Conservation (phyloP, 1,140 invertebrate genomes). For the Oedothorax gibbosus region DNA sequence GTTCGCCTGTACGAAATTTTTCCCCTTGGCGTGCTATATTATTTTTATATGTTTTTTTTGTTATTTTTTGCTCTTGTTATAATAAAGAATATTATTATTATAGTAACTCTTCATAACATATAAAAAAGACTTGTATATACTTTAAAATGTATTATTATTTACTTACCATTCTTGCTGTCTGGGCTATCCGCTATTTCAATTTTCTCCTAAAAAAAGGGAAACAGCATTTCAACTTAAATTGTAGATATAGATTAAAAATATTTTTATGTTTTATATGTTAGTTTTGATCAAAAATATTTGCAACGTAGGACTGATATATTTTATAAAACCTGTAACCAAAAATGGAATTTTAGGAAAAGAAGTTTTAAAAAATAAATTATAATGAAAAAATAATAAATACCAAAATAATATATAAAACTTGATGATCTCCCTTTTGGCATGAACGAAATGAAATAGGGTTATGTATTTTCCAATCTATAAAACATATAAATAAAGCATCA, state of each 20-base stretch:
- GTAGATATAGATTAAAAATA: neutral
- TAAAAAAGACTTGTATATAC: too few species aligned
- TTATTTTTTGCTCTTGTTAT: too few species aligned
- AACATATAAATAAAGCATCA: too few species aligned
- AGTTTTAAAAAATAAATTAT: neutral
- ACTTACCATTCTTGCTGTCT: conserved; percentile 49
- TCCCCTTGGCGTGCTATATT: too few species aligned
- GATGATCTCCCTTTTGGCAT: neutral
- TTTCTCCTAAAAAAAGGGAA: conserved; percentile 32
- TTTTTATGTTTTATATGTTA: neutral
- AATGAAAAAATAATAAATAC: neutral
- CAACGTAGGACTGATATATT: neutral
- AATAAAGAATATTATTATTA: too few species aligned
- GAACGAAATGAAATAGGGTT: too few species aligned
- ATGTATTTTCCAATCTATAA: too few species aligned
- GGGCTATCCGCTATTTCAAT: conserved; percentile 25
- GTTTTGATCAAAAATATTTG: neutral
- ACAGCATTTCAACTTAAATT: neutral
- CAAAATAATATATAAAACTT: neutral
- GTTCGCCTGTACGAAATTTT: too few species aligned
- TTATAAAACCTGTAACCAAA: neutral
- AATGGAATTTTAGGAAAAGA: neutral
- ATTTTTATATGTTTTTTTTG: too few species aligned
- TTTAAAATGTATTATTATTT: neutral
- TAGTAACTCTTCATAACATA: too few species aligned